phyloP scores from a whole-genome alignment of 2,888 invertebrate species.

The Cosmorhoe ocellata region DNA sequence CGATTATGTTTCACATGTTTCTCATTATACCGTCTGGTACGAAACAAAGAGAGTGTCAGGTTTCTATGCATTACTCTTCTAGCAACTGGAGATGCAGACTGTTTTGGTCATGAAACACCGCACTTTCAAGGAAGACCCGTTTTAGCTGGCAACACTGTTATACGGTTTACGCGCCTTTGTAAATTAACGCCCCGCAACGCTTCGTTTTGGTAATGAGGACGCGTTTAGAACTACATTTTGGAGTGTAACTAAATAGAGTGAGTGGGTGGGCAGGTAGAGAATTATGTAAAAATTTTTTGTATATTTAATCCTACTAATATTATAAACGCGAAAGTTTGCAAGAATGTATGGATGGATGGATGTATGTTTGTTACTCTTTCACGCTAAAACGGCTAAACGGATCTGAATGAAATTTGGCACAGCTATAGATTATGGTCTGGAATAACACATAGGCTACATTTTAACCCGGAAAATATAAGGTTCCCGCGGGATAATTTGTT shows the following conservation, averaged over 20 bases:
- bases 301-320: no score
- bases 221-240: slow-evolving; percentile 6
- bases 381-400: no score
- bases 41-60: slow-evolving; percentile 74
- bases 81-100: slow-evolving; percentile 56
- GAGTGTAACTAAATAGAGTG: not conserved
- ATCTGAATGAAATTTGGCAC: no score
- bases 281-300: no score
- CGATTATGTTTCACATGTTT: slow-evolving; percentile 77
- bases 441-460: no score
- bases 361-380: no score
- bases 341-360: no score
- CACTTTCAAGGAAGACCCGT: slow-evolving; percentile 62
- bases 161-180: slow-evolving; percentile 45
- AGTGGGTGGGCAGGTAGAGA: no score
- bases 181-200: slow-evolving; percentile 50
- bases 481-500: no score
- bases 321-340: no score
- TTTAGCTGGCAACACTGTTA: slow-evolving; percentile 54
- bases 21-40: slow-evolving; percentile 77
- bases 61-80: slow-evolving; percentile 67
- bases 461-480: no score
- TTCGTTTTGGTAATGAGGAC: slow-evolving; percentile 32
- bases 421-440: no score
- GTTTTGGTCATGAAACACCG: slow-evolving; percentile 67